phyloP scores from a whole-genome alignment of 2,797 vertebrate genomes.

The Bucorvus abyssinicus region DNA sequence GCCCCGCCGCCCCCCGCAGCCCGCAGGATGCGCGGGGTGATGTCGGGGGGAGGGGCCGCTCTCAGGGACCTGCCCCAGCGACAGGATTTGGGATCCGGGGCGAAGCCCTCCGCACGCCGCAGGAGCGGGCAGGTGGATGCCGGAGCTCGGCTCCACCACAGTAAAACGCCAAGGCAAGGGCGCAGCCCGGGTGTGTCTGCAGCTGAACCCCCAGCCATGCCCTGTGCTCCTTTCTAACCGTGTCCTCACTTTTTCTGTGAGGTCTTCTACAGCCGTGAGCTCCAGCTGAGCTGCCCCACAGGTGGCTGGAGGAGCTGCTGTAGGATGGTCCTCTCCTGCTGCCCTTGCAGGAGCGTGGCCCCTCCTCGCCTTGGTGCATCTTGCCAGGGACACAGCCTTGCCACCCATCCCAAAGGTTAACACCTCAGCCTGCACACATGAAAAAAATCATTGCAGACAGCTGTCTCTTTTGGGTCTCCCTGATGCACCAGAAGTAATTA shows the following conservation, averaged over 20 bases:
- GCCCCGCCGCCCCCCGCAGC: background rate
- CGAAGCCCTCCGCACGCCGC: background rate
- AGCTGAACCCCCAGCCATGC: background rate
- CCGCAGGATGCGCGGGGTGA: background rate
- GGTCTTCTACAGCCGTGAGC: background rate
- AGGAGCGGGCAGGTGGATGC: background rate
- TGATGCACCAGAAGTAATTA: background rate
- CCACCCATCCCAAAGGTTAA: background rate
- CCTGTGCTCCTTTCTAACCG: background rate
- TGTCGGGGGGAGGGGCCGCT: background rate
- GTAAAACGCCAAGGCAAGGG: background rate
- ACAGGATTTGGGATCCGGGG: background rate
- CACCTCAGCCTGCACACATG: background rate
- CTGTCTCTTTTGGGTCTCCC: background rate
- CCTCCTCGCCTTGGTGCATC: background rate
- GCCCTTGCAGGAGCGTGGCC: accelerated
- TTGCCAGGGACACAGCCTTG: background rate
- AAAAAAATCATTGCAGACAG: background rate
- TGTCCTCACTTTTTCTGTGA: background rate
- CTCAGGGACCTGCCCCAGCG: background rate
- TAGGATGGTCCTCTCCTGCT: background rate
- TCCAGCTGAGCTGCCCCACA: background rate
- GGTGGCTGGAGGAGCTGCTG: background rate
- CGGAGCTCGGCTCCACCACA: background rate
- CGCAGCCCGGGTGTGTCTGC: background rate